These are phyloP conservation scores for Amniataba percoides DNA, from an alignment of 2,797 vertebrate species.

Conservation along the genomic window DNA sequence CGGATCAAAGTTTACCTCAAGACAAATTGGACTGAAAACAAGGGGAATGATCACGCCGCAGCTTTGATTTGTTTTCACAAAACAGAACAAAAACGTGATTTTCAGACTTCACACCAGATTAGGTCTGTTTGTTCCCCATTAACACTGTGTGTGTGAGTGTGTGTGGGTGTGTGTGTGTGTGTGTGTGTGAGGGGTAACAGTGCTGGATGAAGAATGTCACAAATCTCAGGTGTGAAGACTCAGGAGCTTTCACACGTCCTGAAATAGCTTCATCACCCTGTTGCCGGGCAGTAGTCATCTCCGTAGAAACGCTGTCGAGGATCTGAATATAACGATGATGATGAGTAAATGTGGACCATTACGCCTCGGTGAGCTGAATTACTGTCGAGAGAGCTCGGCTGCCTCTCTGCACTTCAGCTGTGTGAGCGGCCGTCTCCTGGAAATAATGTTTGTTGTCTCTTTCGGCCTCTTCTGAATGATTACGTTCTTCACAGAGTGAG, in stretches of 20 bases:
- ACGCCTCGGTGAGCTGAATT: slow-evolving; percentile 6
- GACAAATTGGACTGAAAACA: background rate
- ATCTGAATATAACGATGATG: background rate
- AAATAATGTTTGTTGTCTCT: background rate
- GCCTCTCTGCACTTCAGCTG: background rate
- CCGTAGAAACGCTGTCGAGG: slow-evolving; percentile 45
- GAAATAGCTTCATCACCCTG: slow-evolving; percentile 76
- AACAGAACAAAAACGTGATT: background rate
- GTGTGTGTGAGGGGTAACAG: slow-evolving; percentile 13
- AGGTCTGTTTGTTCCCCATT: background rate
- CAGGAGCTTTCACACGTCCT: slow-evolving; percentile 52
- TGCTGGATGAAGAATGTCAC: slow-evolving; percentile 59
- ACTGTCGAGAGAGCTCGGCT: background rate
- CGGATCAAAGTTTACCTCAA: background rate
- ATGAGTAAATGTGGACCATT: slow-evolving; percentile 10
- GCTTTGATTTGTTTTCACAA: background rate
- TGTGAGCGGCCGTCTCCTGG: background rate
- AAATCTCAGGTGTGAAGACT: slow-evolving; percentile 67
- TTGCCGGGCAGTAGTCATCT: slow-evolving; percentile 75
- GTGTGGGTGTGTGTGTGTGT: background rate
- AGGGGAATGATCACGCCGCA: background rate
- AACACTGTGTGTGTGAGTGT: background rate
- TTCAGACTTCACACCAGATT: background rate
- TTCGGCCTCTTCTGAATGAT: background rate
- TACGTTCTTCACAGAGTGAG: background rate